Evolutionary conservation across 2,888 invertebrate species (phyloP), one percentile per base, ranked within the genome.

Genomic region (Panopea generosa): DNA sequence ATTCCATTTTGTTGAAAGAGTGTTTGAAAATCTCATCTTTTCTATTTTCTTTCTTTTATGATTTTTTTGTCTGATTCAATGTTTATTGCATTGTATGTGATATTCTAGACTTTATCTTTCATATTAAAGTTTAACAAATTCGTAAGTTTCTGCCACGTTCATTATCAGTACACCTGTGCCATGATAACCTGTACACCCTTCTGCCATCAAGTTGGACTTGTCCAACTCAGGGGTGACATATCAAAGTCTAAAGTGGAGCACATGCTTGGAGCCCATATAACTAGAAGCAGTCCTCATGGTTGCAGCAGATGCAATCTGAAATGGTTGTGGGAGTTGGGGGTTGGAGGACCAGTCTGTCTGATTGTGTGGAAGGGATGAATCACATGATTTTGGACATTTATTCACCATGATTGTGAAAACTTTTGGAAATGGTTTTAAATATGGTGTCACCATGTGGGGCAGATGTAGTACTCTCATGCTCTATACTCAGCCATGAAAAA

Each of bases 161-260:
- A 62, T 61, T 61, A 76, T 76, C 75, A 66, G 75, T 56, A 43
- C 57, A 56, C 57, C 61, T 70, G 70, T 53, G 50, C 56, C 47
- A 55, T 33, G 33, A 27, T 52, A 38, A 47, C 55, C 69, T 61
- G 47, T 20, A 9, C 45, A 45, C 60, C 45, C 60, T n/a, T 18
- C 16, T 11, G 27, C 16, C 26, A 47, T 40, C 9, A 18, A 66
- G 33, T 43, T 67, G 38, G 67, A 67, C 67, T 67, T 26, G 9
- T 40, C 59, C 52, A 56, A 57, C 55, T n/a, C n/a, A 73, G 65
- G 65, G 56, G 56, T 72, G 74, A 77, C 71, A 77, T 81, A 63
- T 81, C 80, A 77, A 77, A 77, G 80, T 81, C 72, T 74, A 81
- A 69, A 74, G 74, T 74, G 56, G 33, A 68, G 77, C 77, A 77